Evolutionary conservation across 1,140 invertebrate genomes (phyloP), one percentile per base, ranked within the genome.

Genomic region (Hycleus phaleratus): DNA sequence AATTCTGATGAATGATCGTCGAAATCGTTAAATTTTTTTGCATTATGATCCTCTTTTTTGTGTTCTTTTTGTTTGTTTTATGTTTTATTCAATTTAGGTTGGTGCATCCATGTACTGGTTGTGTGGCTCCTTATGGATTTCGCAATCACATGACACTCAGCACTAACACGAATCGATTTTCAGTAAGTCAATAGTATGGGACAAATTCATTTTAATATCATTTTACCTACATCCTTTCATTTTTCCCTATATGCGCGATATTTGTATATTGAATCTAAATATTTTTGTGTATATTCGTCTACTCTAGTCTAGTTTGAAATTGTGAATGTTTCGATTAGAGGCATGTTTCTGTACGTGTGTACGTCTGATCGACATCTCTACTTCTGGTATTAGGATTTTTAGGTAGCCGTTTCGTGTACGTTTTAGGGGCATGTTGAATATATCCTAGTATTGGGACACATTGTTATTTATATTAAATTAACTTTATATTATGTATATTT

Each of bases 81-180:
- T 60, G 52, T 59, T 56, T 55, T 46, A 38, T 52, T 47, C 32
- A 51, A 32, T 64, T 46, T 68, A 80, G 78, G 65, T 72, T 81
- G 61, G 57, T 72, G 5, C 80, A 80, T 56, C 85, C 85, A 0
- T 88, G 86, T 66, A 68, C 72, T 66, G 75, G 56, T 0, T 87
- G 85, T 64, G 81, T 83, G 39, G 75, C 82, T 5, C 85, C 87
- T 4, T 90, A 90, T 62, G 82, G 81, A 49, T 91, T 82, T 71
- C 79, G 79, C 58, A 84, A 90, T 73, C 82, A 88, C 60, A 73
- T 90, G 68, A 75, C 79, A 18, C 74, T 90, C 2, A 85, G 82
- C n/a, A 79, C 79, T 56, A 73, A 88, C 72, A 77, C 82, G 59
- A 64, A 70, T 61, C 66, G 68, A 58, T 86, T 87, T 72, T 78